Evolutionary conservation across 2,888 invertebrate species (phyloP), one percentile per base, ranked within the genome.

Genomic region (Netelia melanura): DNA sequence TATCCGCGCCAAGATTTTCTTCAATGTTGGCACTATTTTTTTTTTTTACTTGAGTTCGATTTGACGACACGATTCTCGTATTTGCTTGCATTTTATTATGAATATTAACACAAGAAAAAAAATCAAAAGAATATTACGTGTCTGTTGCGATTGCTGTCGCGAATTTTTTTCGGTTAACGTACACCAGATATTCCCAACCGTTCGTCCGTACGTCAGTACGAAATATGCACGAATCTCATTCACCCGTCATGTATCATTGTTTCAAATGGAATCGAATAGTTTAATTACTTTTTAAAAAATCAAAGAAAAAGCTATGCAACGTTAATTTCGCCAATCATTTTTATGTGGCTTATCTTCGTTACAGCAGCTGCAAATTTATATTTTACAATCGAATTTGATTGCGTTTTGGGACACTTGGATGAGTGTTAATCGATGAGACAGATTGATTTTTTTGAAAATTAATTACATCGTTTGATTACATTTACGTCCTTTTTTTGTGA

Each of bases 131-230:
- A 10, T 44, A 21, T 54, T 82, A 71, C 68, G 52, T 76, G 70
- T 52, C 65, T 64, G 25, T 48, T n/a, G 48, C 14, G 21, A 54
- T 83, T 62, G 71, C 38, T 48, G 61, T 72, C n/a, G 8, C 48
- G 10, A 54, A 30, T 54, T 65, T 65, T 56, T 44, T 81, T 85
- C 62, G 84, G 80, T 79, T 81, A 62, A 82, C 87, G 87, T 86
- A 90, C 91, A 91, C 92, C 92, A 92, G 92, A 92, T 92, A 92
- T 92, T 92, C 92, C 92, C 92, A 89, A 89, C 88, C 85, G 85
- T 86, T 83, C 62, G 67, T 68, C 76, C 77, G 65, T 88, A 85
- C 79, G 11, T 21, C 6, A 62, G 43, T 76, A 72, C 64, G 71
- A 43, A 62, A 61, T 81, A 43, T 76, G 76, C 71, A 81, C 80